These are phyloP conservation scores for Trematomus bernacchii DNA, from an alignment of 2,797 vertebrate genomes.

Conservation along the genomic window DNA sequence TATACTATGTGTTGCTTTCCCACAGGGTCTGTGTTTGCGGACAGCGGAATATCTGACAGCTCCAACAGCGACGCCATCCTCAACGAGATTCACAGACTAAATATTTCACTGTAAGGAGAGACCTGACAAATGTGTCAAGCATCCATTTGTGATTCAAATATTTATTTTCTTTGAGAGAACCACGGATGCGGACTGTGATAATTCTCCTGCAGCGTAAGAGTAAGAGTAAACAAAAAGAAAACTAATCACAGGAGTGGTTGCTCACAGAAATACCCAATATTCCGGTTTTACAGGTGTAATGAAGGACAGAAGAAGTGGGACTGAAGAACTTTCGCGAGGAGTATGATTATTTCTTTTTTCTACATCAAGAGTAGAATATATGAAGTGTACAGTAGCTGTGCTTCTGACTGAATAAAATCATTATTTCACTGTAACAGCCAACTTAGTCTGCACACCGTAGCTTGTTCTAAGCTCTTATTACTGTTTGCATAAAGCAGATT, in stretches of 20 bases:
- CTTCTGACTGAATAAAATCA: slow-evolving; percentile 36
- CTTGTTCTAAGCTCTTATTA: slow-evolving; percentile 12
- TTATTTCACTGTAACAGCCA: slow-evolving; percentile 19
- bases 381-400: neutral
- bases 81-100: slow-evolving; percentile 71
- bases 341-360: slow-evolving; percentile 10
- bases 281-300: slow-evolving; percentile 9
- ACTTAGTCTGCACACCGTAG: neutral
- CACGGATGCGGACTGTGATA: neutral
- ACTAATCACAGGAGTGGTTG: neutral
- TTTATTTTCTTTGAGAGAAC: neutral
- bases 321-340: slow-evolving; percentile 19
- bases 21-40: slow-evolving; percentile 64
- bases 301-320: slow-evolving; percentile 6
- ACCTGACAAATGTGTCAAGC: neutral
- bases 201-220: neutral
- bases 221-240: neutral
- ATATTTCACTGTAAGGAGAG: neutral
- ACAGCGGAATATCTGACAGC: slow-evolving; percentile 70
- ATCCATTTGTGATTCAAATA: neutral
- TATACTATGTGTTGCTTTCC: neutral
- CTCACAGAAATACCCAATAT: slow-evolving; percentile 11
- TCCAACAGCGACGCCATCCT: slow-evolving; percentile 70
- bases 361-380: slow-evolving; percentile 4
- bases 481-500: too few species aligned